Evolutionary conservation across 2,797 vertebrate species (phyloP), one percentile per base, ranked within the genome.

Genomic region (Todus mexicanus): DNA sequence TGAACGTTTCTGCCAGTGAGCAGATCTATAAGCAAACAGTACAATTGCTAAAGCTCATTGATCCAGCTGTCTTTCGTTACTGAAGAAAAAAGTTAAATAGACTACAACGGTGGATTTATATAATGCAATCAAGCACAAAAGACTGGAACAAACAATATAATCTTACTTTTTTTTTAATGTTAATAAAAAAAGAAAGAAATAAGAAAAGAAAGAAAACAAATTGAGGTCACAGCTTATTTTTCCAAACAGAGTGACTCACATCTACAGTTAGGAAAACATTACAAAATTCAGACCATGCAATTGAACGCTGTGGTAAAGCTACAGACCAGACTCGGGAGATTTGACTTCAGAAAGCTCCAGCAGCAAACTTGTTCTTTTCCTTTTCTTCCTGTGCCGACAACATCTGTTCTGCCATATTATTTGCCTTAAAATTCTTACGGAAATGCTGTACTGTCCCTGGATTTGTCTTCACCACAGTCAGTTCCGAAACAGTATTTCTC

Each of bases 1-100:
- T 97, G 83, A 94, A 57, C 25, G 25, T 83, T 94, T 94, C 74
- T 81, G 94, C 56, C 84, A 89, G 74, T 59, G 69, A 45, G 45
- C 77, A 80, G 92, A 68, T 91, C 89, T 48, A 61, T 42, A 94
- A 84, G 50, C 79, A 93, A 94, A 85, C 27, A 45, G 22, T 64
- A 56, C 47, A 68, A 60, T 15, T 78, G 19, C 79, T 90, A 78
- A 82, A 85, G 42, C 76, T 74, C 45, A 63, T 59, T 84, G 72
- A 69, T 91, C 48, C 83, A 47, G 70, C 27, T 40, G 45, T 0
- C 38, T 22, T 72, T 68, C 71, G 42, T 79, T 68, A 61, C 54
- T 35, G 43, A 91, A 84, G 48, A 91, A 73, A 27, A 73, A 73
- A 90, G 45, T 59, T 80, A 66, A 85, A 66, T 42, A 89, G 57